These are phyloP conservation scores for Mylabris sibirica DNA, from an alignment of 2,888 invertebrate genomes.

Conservation along the genomic window DNA sequence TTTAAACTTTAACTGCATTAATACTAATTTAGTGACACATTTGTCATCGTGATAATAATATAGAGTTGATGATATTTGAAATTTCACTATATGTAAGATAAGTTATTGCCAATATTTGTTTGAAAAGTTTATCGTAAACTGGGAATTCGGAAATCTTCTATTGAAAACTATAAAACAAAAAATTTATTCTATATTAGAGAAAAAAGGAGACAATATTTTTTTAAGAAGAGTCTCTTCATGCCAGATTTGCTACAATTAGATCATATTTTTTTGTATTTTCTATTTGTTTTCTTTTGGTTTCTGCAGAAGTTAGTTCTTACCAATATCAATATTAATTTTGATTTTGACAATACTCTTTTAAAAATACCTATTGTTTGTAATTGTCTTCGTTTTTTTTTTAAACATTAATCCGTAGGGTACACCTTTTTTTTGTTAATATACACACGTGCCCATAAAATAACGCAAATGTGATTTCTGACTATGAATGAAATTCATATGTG, in stretches of 20 bases:
- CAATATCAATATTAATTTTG: not conserved
- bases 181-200: too few relatives aligned
- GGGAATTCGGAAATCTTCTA: not conserved
- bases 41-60: constrained; percentile 31
- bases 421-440: constrained; percentile 10
- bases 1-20: constrained; percentile 53
- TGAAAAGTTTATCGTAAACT: not conserved
- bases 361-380: not conserved
- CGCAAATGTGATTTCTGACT: constrained; percentile 18
- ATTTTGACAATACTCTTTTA: too few relatives aligned
- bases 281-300: too few relatives aligned
- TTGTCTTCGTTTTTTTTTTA: not conserved
- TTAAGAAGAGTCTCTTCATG: too few relatives aligned
- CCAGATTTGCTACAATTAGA: too few relatives aligned
- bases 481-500: constrained; percentile 26
- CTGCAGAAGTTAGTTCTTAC: too few relatives aligned
- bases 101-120: not conserved
- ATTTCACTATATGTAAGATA: not conserved
- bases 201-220: too few relatives aligned
- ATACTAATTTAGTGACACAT: constrained; percentile 53
- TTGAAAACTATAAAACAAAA: too few relatives aligned
- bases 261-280: too few relatives aligned
- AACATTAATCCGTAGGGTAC: not conserved
- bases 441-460: constrained; percentile 29
- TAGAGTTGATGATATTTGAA: constrained; percentile 2